Percentiles rank a stretch among this genome's conserved stretches.
phyloP scores from a whole-genome alignment of 2,797 vertebrate genomes.

The Podarcis lilfordi region DNA sequence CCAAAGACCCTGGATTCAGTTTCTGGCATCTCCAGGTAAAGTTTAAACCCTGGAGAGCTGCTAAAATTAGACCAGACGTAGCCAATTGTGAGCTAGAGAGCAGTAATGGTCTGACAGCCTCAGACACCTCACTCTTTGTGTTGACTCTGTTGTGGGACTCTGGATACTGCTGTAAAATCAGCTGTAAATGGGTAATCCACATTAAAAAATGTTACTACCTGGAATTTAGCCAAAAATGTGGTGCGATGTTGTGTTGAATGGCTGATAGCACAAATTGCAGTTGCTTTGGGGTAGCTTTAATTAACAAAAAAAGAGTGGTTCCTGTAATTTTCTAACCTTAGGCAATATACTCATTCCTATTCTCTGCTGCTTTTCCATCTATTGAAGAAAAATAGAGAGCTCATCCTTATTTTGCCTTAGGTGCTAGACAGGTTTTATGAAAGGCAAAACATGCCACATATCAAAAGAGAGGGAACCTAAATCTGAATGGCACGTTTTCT shows the following conservation, averaged over 20 bases:
- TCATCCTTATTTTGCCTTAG: neutral
- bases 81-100: too few relatives aligned
- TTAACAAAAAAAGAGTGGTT: neutral
- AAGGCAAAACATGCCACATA: neutral
- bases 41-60: too few relatives aligned
- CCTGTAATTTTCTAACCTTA: constrained; percentile 4
- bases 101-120: too few relatives aligned
- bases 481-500: neutral
- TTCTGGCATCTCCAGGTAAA: too few relatives aligned
- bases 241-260: neutral
- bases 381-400: neutral
- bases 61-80: too few relatives aligned
- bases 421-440: neutral
- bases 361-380: neutral
- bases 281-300: constrained; percentile 15
- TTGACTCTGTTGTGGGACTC: neutral
- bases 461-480: neutral
- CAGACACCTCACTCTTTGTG: neutral
- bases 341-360: neutral
- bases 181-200: constrained; percentile 6
- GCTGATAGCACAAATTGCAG: neutral
- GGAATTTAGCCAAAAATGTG: constrained; percentile 19
- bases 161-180: neutral
- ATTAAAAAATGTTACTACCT: constrained; percentile 32
- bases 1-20: too few relatives aligned